Evolutionary conservation across 2,888 invertebrate genomes (phyloP).

Genomic region (Heliconius cydno): DNA sequence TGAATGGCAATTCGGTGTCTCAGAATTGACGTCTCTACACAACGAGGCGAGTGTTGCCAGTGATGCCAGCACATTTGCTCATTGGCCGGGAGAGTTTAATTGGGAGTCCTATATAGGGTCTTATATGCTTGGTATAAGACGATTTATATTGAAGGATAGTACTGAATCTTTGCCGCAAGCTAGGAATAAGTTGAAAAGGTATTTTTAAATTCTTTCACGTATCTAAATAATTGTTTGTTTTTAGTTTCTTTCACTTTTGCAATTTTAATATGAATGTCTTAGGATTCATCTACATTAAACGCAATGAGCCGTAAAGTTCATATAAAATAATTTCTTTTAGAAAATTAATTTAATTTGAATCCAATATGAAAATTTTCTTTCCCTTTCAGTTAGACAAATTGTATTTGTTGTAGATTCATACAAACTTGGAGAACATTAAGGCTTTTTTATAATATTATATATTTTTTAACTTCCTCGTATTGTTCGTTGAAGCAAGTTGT

Average conservation of each 20-base stretch:
- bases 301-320: too few species aligned
- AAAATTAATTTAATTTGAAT: too few species aligned
- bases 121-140: slow-evolving; percentile 92
- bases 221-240: too few species aligned
- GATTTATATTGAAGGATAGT: slow-evolving; percentile 91
- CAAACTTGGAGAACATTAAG: too few species aligned
- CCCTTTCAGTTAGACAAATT: too few species aligned
- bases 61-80: slow-evolving; percentile 85
- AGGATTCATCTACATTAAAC: too few species aligned
- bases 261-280: background rate
- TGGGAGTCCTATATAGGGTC: slow-evolving; percentile 92
- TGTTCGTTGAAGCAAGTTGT: too few species aligned
- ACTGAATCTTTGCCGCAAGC: slow-evolving; percentile 86
- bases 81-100: slow-evolving; percentile 84
- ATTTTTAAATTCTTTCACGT: slow-evolving; percentile 43
- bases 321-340: too few species aligned
- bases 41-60: slow-evolving; percentile 77
- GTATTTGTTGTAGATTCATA: too few species aligned
- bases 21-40: slow-evolving; percentile 84
- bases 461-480: too few species aligned
- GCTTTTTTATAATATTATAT: too few species aligned
- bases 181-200: slow-evolving; percentile 86
- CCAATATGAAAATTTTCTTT: too few species aligned
- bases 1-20: slow-evolving; percentile 91
- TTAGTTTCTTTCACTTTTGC: background rate